Evolutionary conservation across 2,113 vertebrate genomes (phyloP).

Genomic region (Petaurus breviceps): DNA sequence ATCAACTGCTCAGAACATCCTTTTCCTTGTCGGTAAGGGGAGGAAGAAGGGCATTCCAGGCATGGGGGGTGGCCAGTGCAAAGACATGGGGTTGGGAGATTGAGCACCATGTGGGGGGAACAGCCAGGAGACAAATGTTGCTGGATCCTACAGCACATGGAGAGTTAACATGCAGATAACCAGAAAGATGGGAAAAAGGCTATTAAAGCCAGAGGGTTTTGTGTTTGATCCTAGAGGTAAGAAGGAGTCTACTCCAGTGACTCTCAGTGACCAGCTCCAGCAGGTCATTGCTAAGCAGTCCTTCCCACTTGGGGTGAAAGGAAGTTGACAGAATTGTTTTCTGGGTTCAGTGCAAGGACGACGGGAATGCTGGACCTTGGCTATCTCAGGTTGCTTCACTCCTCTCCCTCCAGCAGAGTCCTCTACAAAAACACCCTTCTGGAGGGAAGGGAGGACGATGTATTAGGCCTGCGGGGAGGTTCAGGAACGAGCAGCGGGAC

Average conservation of each 20-base stretch:
- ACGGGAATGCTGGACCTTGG: not conserved
- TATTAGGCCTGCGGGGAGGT: not conserved
- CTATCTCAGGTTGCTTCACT: not conserved
- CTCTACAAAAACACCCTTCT: not conserved
- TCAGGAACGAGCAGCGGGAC: fast-evolving
- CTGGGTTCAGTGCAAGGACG: not conserved
- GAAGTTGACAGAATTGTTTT: not conserved
- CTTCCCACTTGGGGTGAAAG: not conserved
- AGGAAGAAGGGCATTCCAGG: not conserved
- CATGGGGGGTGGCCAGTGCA: not conserved
- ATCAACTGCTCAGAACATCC: not conserved
- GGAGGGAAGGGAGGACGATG: not conserved
- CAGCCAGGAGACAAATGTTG: not conserved
- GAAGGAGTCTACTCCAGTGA: too few species aligned
- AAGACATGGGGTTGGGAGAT: not conserved
- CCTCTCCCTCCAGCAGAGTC: not conserved
- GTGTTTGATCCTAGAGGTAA: not conserved
- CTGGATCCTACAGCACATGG: not conserved
- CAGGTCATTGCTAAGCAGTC: not conserved
- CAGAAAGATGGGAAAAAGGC: not conserved
- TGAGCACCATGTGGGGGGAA: not conserved
- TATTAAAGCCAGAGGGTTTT: not conserved
- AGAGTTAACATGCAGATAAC: not conserved
- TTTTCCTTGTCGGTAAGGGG: not conserved
- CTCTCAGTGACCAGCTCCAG: too few species aligned